phyloP scores from a whole-genome alignment of 2,113 vertebrate species.

The Bubo blakistoni region DNA sequence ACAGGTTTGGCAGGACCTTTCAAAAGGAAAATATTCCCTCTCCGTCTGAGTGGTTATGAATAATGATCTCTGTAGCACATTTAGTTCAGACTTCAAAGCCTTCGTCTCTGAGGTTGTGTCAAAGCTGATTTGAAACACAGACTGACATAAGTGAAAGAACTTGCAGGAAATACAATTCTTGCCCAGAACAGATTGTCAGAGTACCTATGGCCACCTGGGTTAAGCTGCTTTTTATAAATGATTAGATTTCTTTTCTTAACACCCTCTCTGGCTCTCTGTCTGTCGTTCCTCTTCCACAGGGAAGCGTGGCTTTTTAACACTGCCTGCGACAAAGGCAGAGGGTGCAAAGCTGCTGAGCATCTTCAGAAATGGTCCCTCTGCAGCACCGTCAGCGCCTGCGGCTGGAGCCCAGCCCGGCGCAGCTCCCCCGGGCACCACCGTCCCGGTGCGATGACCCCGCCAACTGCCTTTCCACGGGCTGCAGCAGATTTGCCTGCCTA shows the following conservation, averaged over 20 bases:
- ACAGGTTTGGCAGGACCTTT: constrained; percentile 59
- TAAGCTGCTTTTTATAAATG: background rate
- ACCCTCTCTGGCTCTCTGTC: background rate
- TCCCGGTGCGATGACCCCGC: background rate
- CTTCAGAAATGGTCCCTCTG: background rate
- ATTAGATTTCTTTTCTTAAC: background rate
- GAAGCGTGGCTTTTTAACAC: background rate
- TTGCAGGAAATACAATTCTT: background rate
- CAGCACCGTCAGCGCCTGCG: fast-evolving
- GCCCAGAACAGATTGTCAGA: constrained; percentile 4
- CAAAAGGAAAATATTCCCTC: constrained; percentile 53
- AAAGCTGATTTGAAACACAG: constrained; percentile 47
- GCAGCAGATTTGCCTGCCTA: background rate
- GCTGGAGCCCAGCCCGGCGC: background rate
- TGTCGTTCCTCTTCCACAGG: background rate
- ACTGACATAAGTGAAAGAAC: constrained; percentile 5
- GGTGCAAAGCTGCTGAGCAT: background rate
- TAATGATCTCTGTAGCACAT: constrained; percentile 40
- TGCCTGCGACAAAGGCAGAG: background rate
- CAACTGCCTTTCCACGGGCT: background rate
- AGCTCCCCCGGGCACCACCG: fast-evolving
- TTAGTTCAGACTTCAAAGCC: constrained; percentile 49
- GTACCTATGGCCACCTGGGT: background rate
- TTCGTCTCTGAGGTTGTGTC: constrained; percentile 24
- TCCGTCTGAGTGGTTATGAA: constrained; percentile 25